A percentile compares a stretch with the other conserved stretches of the same genome.
phyloP scores from a whole-genome alignment of 2,888 invertebrate genomes.

The Metopia argyrocephala region DNA sequence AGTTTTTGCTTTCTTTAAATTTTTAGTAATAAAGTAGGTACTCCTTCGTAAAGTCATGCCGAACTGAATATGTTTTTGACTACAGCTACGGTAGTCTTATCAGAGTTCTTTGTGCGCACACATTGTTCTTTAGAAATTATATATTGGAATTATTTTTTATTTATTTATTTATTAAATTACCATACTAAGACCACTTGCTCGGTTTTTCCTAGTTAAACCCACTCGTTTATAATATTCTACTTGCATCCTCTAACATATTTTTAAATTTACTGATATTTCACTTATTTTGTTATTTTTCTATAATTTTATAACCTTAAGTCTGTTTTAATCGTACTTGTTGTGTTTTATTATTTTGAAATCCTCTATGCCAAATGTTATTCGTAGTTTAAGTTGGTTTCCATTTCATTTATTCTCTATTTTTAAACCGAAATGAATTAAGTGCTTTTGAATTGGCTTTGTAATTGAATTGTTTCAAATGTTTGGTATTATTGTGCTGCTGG shows the following conservation, averaged over 20 bases:
- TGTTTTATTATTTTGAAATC: not conserved
- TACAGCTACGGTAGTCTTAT: too few relatives aligned
- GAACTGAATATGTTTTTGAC: too few relatives aligned
- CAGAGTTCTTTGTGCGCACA: too few relatives aligned
- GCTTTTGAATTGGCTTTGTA: not conserved
- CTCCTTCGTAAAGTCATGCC: too few relatives aligned
- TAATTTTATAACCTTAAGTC: not conserved
- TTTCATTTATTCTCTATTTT: not conserved
- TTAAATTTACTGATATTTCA: not conserved
- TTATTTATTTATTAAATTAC: too few relatives aligned
- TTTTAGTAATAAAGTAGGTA: too few relatives aligned
- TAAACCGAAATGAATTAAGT: not conserved
- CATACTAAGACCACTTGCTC: too few relatives aligned
- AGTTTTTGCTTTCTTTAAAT: too few relatives aligned
- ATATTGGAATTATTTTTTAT: too few relatives aligned
- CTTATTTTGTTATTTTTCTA: not conserved
- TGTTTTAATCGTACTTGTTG: not conserved
- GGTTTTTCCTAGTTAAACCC: too few relatives aligned
- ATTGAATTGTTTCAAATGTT: not conserved
- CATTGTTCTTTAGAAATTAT: too few relatives aligned
- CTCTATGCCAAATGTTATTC: not conserved
- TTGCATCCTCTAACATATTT: not conserved
- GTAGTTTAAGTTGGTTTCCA: not conserved
- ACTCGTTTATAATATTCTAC: not conserved
- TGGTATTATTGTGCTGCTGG: too few relatives aligned